Evolutionary conservation across 2,797 vertebrate species (phyloP).

Genomic region (Tadarida brasiliensis): DNA sequence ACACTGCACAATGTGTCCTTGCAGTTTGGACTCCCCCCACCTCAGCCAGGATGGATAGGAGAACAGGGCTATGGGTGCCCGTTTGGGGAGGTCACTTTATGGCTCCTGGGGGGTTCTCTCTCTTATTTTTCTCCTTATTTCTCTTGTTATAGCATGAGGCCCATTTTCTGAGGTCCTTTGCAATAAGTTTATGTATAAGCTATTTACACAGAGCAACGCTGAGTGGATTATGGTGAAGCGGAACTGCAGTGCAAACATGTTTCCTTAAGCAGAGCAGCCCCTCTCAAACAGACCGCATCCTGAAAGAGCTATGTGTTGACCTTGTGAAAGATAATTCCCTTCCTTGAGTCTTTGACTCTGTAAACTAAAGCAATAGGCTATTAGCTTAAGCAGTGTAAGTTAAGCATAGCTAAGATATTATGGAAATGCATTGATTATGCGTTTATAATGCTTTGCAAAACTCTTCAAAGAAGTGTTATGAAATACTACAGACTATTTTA

Average conservation of each 20-base stretch:
- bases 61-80: fast-evolving
- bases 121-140: neutral
- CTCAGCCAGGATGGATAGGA: neutral
- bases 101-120: neutral
- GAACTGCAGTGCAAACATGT: neutral
- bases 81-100: neutral
- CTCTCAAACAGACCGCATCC: neutral
- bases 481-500: neutral
- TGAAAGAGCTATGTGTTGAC: neutral
- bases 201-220: neutral
- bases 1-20: neutral
- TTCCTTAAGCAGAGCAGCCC: neutral
- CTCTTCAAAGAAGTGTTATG: neutral
- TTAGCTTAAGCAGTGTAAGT: neutral
- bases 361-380: neutral
- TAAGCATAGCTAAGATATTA: neutral
- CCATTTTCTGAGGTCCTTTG: neutral
- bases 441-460: neutral
- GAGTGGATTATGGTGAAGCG: neutral
- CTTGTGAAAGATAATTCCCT: conserved; percentile 45
- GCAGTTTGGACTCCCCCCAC: neutral
- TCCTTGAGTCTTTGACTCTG: neutral
- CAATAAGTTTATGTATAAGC: neutral
- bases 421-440: neutral
- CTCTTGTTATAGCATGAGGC: neutral